phyloP scores from a whole-genome alignment of 2,888 invertebrate species.

The Thecophora atra region DNA sequence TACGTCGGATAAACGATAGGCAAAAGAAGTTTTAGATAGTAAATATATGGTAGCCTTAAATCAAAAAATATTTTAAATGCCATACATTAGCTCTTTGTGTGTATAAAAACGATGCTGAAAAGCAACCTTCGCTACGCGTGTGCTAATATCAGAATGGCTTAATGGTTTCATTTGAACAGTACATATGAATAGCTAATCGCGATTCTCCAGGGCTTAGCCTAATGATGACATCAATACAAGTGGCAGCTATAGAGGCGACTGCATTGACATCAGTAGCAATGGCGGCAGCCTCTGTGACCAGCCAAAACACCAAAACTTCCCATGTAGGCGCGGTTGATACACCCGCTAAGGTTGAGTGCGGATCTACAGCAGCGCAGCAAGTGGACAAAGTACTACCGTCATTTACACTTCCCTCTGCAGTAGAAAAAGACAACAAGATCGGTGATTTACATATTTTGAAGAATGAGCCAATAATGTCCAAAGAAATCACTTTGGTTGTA shows the following conservation, averaged over 20 bases:
- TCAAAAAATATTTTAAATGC: not conserved
- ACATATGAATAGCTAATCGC: constrained; percentile 46
- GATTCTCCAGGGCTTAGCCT: constrained; percentile 28
- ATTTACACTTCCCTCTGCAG: not conserved
- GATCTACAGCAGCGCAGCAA: constrained; percentile 3
- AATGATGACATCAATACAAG: constrained; percentile 21
- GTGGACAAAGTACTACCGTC: constrained; percentile 12
- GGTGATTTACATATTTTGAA: not conserved
- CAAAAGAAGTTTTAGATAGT: constrained; percentile 12
- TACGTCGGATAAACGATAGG: constrained; percentile 29
- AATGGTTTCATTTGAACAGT: constrained; percentile 53
- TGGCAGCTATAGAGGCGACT: too few species aligned
- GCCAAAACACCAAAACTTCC: constrained; percentile 40
- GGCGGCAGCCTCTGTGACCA: constrained; percentile 39
- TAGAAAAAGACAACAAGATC: not conserved
- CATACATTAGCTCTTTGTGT: not conserved
- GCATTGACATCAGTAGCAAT: constrained; percentile 33
- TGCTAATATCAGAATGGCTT: constrained; percentile 31
- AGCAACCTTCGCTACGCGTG: not conserved
- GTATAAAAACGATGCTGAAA: not conserved
- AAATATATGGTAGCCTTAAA: not conserved
- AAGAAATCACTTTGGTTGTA: constrained; percentile 27
- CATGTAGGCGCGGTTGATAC: constrained; percentile 14
- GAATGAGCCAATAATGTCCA: not conserved
- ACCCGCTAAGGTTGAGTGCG: constrained; percentile 20